Percentiles rank a stretch among this genome's conserved stretches.
These are phyloP conservation scores for Chaunax sp. DNA, from an alignment of 2,797 vertebrate genomes.

Conservation along the genomic window DNA sequence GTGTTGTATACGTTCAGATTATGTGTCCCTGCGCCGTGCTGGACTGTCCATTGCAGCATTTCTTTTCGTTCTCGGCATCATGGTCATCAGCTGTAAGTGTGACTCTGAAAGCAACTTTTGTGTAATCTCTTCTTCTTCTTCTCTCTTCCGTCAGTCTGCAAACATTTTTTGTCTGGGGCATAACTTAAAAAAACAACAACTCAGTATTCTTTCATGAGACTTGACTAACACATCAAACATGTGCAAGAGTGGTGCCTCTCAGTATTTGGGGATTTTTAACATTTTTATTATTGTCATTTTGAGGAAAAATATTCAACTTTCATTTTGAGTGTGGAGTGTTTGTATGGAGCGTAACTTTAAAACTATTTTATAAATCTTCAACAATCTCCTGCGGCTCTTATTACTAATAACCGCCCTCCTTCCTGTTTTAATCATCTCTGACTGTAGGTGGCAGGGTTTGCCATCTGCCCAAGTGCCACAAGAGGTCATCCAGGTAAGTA, in stretches of 20 bases:
- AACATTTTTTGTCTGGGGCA: conserved; percentile 3
- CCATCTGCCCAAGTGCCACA: conserved; percentile 62
- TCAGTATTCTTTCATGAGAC: no score
- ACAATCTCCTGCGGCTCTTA: no score
- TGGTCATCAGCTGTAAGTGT: conserved; percentile 81
- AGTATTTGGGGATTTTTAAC: no score
- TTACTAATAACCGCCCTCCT: background rate
- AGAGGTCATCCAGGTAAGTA: conserved; percentile 75
- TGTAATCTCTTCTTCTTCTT: background rate
- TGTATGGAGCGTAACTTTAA: no score
- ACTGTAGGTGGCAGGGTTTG: conserved; percentile 72
- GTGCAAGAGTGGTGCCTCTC: no score
- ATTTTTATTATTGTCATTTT: no score
- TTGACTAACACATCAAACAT: no score
- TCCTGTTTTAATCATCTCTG: conserved; percentile 5
- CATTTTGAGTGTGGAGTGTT: no score
- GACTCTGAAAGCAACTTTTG: background rate
- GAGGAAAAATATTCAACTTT: no score
- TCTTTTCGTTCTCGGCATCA: conserved; percentile 80
- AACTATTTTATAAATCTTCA: no score
- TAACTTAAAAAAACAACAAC: no score
- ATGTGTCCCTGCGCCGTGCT: conserved; percentile 53
- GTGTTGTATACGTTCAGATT: conserved; percentile 71
- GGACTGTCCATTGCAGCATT: conserved; percentile 77
- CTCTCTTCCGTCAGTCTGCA: no score